Evolutionary conservation across 2,113 vertebrate species (phyloP), one percentile per base, ranked within the genome.

Genomic region (Plotosus lineatus): DNA sequence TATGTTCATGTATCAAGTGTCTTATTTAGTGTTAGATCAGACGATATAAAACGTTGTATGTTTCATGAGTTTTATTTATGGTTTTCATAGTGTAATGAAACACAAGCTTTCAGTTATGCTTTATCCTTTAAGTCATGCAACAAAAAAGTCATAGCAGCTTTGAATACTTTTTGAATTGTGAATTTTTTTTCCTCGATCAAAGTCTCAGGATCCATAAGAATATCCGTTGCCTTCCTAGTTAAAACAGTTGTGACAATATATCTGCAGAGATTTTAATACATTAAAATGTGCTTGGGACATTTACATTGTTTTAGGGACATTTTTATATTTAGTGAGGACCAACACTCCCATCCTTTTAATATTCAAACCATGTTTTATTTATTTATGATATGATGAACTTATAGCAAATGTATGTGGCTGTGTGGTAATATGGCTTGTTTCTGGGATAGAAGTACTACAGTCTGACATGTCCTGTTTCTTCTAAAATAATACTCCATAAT

Each of bases 1-100:
- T 50, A 84, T 77, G 79, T 46, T 82, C 61, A 72, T 86, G 85
- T 81, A 83, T 86, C 87, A 83, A 79, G 28, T 55, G 15, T 21
- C 36, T 28, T 26, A 55, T 56, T 55, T 78, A 31, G 38, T 68
- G 48, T 78, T 11, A 36, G 63, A 15, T 15, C 38, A 7, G 31
- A 61, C 10, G 14, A 31, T 40, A 44, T 12, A 21, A 51, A 69
- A 28, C 21, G 6, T 40, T 19, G 5, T 51, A 23, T 44, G 19
- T 65, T 36, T n/a, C 10, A 65, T 4, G 12, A 15, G 44, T 48
- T 68, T 72, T 31, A 48, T 72, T 71, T 72, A 31, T 50, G 38
- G n/a, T 7, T 40, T 55, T 46, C 23, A 26, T 14, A 42, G 61
- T 8, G n/a, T 40, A 50, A 28, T 38, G 17, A 77, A 65, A 50